Evolutionary conservation across 2,113 vertebrate species (phyloP).

Genomic region (Circaetus gallicus): DNA sequence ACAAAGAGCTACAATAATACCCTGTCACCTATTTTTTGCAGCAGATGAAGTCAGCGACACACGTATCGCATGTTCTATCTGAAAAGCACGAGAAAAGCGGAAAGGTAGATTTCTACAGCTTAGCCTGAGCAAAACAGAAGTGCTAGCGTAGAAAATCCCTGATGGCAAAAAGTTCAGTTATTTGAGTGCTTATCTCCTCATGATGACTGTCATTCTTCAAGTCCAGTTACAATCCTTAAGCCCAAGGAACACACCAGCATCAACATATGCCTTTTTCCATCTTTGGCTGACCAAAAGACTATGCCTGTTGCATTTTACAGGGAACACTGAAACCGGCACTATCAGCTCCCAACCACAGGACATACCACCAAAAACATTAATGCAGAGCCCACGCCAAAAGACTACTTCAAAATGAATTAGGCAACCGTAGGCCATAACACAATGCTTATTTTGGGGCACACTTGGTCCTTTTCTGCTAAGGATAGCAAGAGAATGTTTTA

Average conservation of each 20-base stretch:
- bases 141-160: neutral
- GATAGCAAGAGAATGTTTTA: neutral
- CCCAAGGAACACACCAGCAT: neutral
- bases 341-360: neutral
- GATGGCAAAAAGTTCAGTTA: neutral
- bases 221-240: neutral
- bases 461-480: neutral
- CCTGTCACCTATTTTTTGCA: neutral
- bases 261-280: neutral
- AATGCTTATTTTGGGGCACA: neutral
- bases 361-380: neutral
- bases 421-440: neutral
- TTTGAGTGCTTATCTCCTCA: neutral
- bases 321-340: neutral
- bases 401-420: neutral
- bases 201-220: neutral
- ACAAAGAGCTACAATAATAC: neutral
- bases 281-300: neutral
- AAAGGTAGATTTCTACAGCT: neutral
- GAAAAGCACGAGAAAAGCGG: neutral
- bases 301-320: neutral
- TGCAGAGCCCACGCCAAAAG: neutral
- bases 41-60: neutral
- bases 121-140: neutral
- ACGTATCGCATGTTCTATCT: neutral